Evolutionary conservation across 2,797 vertebrate species (phyloP).

Genomic region (Gallinago nigripennis): DNA sequence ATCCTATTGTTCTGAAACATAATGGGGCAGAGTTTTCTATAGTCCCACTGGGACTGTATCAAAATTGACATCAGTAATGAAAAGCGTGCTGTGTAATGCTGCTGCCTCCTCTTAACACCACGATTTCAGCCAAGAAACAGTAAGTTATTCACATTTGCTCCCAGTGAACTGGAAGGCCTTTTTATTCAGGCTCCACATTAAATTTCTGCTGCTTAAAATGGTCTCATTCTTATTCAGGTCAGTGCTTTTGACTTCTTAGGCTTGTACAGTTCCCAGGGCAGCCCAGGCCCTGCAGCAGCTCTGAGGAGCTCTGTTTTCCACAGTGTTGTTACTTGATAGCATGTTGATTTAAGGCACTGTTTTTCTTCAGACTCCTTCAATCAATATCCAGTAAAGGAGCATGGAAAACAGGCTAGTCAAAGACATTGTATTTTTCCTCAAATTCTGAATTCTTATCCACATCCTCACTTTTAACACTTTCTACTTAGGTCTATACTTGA

Average conservation of each 20-base stretch:
- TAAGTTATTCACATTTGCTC: conserved; percentile 69
- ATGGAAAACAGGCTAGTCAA: not conserved
- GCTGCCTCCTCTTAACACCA: conserved; percentile 59
- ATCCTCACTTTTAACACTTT: not conserved
- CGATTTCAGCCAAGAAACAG: conserved; percentile 69
- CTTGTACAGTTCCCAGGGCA: conserved; percentile 8
- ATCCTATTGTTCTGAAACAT: conserved; percentile 76
- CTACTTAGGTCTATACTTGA: not conserved
- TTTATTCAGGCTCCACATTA: conserved; percentile 67
- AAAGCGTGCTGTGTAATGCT: conserved; percentile 60
- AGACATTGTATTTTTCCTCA: not conserved
- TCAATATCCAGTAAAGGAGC: not conserved
- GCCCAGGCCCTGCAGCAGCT: conserved; percentile 2
- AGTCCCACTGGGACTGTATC: conserved; percentile 68
- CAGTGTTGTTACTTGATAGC: not conserved
- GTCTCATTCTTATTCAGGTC: conserved; percentile 73
- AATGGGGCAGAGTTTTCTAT: conserved; percentile 74
- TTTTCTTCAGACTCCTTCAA: not conserved
- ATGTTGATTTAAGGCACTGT: conserved; percentile 28
- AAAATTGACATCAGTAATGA: conserved; percentile 73
- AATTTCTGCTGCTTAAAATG: conserved; percentile 70
- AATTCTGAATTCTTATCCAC: not conserved
- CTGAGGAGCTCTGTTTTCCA: conserved; percentile 20
- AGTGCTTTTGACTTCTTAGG: conserved; percentile 39
- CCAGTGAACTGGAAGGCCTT: conserved; percentile 47